Evolutionary conservation across 2,113 vertebrate species (phyloP), one percentile per base, ranked within the genome.

Genomic region (Pseudorectes ferrugineus): DNA sequence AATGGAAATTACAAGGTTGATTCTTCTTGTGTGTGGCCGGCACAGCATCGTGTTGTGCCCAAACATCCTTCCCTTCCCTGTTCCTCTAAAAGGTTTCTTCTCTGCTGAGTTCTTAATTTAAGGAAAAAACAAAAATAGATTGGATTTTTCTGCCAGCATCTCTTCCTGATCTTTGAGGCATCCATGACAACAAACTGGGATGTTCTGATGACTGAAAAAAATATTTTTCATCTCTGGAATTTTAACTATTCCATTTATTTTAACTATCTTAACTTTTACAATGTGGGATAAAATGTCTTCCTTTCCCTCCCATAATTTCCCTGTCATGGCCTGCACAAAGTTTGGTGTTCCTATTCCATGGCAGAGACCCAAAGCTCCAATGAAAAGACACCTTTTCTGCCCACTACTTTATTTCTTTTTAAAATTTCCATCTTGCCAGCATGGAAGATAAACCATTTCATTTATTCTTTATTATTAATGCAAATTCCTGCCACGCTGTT

Each of bases 401-500:
- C 33, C 38, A 33, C 18, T 1, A 6, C 22, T 25, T 51, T 2
- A 51, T 66, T 59, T 28, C 18, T n/a, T 45, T 59, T 40, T 12
- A 8, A 20, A 52, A 14, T 11, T 38, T 45, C 24, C 38, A 20
- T 10, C 33, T 24, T 51, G 33, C 28, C 61, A 45, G 33, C 52
- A n/a, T 22, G 20, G 8, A n/a, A 8, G 28, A 66, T 8, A 11
- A 38, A 29, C 29, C 15, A 24, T n/a, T 58, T 45, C 9, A 36
- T 45, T 52, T 38, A 3, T 59, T 45, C 38, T 58, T 67, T 17
- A 88, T 58, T 11, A 66, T 12, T 6, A 3, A 25, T 12, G 33
- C 0, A 6, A 15, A 24, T 20, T 59, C 33, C 45, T 66, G 38
- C 45, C 36, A 12, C 0, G 1, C 43, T 19, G n/a, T 5, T 65